Evolutionary conservation across 1,140 invertebrate genomes (phyloP).

Genomic region (Conus ventricosus): DNA sequence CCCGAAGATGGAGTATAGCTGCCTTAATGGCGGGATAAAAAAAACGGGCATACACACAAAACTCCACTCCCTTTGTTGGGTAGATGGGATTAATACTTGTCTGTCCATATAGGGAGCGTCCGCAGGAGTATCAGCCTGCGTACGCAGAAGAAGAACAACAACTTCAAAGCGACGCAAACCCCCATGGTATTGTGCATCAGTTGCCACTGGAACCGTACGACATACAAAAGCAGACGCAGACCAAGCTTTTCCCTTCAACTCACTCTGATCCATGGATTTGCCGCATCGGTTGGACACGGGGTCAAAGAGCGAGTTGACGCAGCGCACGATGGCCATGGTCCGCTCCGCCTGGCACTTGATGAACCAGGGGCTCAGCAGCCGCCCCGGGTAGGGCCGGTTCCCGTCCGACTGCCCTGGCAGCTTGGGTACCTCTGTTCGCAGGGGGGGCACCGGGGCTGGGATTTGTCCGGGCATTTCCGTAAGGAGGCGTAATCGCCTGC

Average conservation of each 20-base stretch:
- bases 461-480: conserved; percentile 30
- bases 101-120: too few species aligned
- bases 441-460: conserved; percentile 44
- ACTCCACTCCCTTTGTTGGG: too few species aligned
- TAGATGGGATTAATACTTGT: too few species aligned
- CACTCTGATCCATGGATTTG: conserved; percentile 51
- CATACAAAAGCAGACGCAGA: too few species aligned
- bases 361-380: conserved; percentile 46
- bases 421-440: conserved; percentile 55
- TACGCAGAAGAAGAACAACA: too few species aligned
- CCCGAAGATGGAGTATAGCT: too few species aligned
- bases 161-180: too few species aligned
- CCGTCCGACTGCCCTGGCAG: conserved; percentile 54
- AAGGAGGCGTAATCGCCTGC: conserved; percentile 39
- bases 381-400: conserved; percentile 45
- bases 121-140: too few species aligned
- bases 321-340: conserved; percentile 51
- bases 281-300: conserved; percentile 51
- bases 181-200: too few species aligned
- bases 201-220: too few species aligned
- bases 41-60: too few species aligned
- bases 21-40: too few species aligned
- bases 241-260: neutral
- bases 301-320: conserved; percentile 56
- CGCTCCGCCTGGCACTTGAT: conserved; percentile 52